A percentile compares a stretch with the other conserved stretches of the same genome.
phyloP scores from a whole-genome alignment of 2,888 invertebrate genomes.

The Drosophila diplacantha region DNA sequence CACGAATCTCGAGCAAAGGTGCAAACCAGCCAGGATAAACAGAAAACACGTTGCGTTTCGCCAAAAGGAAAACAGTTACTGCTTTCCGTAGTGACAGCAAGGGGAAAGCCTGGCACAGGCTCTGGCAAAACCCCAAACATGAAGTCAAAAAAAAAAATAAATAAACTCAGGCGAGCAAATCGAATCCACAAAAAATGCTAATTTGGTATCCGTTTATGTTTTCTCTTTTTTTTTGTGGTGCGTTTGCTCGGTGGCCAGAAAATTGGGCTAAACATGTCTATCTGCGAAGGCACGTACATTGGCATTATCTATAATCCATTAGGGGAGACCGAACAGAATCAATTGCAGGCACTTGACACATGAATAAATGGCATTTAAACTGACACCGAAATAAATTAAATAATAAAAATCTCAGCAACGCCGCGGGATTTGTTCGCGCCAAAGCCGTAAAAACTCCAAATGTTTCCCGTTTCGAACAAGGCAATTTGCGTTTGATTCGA shows the following conservation, averaged over 20 bases:
- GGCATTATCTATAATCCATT: conserved; percentile 47
- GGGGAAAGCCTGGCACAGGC: conserved; percentile 7
- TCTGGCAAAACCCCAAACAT: conserved; percentile 15
- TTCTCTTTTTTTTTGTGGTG: not conserved
- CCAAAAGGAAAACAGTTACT: conserved; percentile 25
- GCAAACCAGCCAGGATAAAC: conserved; percentile 65
- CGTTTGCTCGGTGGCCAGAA: conserved; percentile 28
- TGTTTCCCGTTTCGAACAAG: conserved; percentile 18
- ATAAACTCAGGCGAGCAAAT: conserved; percentile 24
- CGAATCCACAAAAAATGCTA: conserved; percentile 43
- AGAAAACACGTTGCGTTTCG: conserved; percentile 47
- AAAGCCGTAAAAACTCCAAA: conserved; percentile 26
- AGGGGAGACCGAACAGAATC: conserved; percentile 42
- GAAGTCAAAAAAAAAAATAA: conserved; percentile 5
- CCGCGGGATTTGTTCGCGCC: conserved; percentile 25
- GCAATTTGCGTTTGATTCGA: conserved; percentile 23
- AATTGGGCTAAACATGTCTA: conserved; percentile 42
- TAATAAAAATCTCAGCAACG: conserved; percentile 34
- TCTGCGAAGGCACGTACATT: conserved; percentile 32
- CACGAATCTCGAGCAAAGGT: conserved; percentile 48
- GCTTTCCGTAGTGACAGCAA: conserved; percentile 7
- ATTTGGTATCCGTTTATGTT: conserved; percentile 26
- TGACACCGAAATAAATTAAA: conserved; percentile 46
- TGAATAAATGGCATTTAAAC: conserved; percentile 55
- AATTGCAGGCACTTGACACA: conserved; percentile 57